Evolutionary conservation across 2,888 invertebrate species (phyloP).

Genomic region (Mycogona germanica): DNA sequence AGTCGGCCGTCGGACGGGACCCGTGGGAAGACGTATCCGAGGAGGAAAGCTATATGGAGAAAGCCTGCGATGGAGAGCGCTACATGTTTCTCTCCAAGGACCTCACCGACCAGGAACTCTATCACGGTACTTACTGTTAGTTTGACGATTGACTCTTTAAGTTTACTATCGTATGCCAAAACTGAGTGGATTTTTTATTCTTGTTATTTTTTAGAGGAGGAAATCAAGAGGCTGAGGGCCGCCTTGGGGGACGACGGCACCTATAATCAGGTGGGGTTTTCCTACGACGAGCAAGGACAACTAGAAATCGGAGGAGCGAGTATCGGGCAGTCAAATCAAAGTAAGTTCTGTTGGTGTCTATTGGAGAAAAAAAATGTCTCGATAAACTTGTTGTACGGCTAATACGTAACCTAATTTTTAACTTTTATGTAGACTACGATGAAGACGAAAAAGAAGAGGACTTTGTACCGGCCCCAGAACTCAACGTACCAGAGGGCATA

Average conservation of each 20-base stretch:
- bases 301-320: not conserved
- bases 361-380: too few relatives aligned
- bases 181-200: not conserved
- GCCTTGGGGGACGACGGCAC: constrained; percentile 35
- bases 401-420: too few relatives aligned
- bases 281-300: constrained; percentile 27
- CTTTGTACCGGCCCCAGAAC: constrained; percentile 55
- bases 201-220: constrained; percentile 58
- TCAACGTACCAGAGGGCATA: constrained; percentile 64
- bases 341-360: not conserved
- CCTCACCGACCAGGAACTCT: constrained; percentile 75
- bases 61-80: constrained; percentile 87
- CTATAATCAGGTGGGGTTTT: constrained; percentile 38
- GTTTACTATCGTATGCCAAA: too few relatives aligned
- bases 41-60: constrained; percentile 69
- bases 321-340: not conserved
- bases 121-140: constrained; percentile 55
- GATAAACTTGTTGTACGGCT: too few relatives aligned
- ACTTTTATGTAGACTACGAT: too few relatives aligned
- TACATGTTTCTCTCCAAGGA: constrained; percentile 79
- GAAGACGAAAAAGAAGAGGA: constrained; percentile 46
- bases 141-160: not conserved
- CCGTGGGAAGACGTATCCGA: constrained; percentile 51
- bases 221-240: constrained; percentile 70
- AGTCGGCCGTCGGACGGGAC: constrained; percentile 46